A percentile compares a stretch with the other conserved stretches of the same genome.
Evolutionary conservation across 2,888 invertebrate species (phyloP).

Genomic region (Pristionchus fissidentatus): DNA sequence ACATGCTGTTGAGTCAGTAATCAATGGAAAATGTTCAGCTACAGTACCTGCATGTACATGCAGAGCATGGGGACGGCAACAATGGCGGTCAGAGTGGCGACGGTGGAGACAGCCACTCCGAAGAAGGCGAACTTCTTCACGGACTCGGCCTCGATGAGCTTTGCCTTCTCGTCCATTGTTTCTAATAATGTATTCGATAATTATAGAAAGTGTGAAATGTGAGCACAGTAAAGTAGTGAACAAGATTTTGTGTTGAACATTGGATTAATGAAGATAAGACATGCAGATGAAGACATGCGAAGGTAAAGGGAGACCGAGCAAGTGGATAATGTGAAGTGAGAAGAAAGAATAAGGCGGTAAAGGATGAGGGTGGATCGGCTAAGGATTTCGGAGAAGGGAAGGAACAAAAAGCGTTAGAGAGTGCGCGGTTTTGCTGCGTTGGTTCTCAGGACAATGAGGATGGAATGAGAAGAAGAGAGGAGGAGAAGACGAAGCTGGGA

Average conservation of each 20-base stretch:
- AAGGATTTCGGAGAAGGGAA: constrained; percentile 9
- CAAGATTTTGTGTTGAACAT: too few relatives aligned
- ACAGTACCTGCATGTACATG: constrained; percentile 58
- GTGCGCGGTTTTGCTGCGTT: neutral
- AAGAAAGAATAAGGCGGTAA: too few relatives aligned
- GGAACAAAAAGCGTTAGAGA: too few relatives aligned
- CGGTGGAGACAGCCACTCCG: constrained; percentile 64
- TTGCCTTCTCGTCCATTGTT: constrained; percentile 49
- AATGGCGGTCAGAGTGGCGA: constrained; percentile 62
- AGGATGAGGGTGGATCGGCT: constrained; percentile 1
- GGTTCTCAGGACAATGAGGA: neutral
- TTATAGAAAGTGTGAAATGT: too few relatives aligned
- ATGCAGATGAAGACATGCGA: too few relatives aligned
- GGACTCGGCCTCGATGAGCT: constrained; percentile 66
- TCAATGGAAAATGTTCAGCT: neutral
- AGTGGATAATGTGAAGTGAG: neutral
- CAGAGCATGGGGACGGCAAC: constrained; percentile 68
- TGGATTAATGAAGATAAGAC: neutral
- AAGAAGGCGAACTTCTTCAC: constrained; percentile 73
- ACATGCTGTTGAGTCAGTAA: neutral
- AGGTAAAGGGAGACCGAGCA: neutral
- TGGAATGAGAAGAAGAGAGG: constrained; percentile 2
- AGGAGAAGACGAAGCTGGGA: neutral
- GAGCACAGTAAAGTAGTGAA: neutral
- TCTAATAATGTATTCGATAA: too few relatives aligned